Evolutionary conservation across 2,797 vertebrate genomes (phyloP), one percentile per base, ranked within the genome.

Genomic region (Sebastes elongatus): DNA sequence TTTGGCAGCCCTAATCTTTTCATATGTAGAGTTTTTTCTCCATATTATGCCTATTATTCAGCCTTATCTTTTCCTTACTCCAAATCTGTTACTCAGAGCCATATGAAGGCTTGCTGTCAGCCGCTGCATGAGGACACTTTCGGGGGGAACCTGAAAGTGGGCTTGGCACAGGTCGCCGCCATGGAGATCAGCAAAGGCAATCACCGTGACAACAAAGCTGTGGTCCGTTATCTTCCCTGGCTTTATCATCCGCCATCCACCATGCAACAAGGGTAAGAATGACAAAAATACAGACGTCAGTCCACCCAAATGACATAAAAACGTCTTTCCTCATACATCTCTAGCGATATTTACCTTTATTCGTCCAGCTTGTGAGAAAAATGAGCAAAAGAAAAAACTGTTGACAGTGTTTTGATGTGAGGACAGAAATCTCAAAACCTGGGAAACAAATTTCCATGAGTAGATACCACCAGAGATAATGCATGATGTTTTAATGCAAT

Each of bases 51-150:
- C 27, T n/a, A 4, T 60, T 74, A 14, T 35, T 22, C 10, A 30
- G 10, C 9, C 32, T 64, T 22, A 46, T 62, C 28, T 46, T 74
- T 55, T 65, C 61, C 23, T 56, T 11, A 4, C 52, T 61, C 20
- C n/a, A 10, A 56, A 75, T 71, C 14, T 77, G 25, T 78, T 30
- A 35, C 76, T 35, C 89, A 99, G 99, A 98, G 97, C 93, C 98
- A 99, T 92, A 99, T 99, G 98, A 99, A 99, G 95, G 97, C 98
- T 4, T 99, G 98, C 87, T 99, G 98, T 85, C 98, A 99, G 90
- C 98, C 98, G 2, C 92, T 99, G 78, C 98, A 99, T 8, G 99
- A 99, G 90, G 99, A 99, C 81, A 99, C 99, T 0, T 99, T 99
- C 60, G 99, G 99, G 14, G 99, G 99, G 46, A 99, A 99, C 88